A percentile compares a stretch with the other conserved stretches of the same genome.
Conservation (phyloP, 2,888 invertebrate genomes). For the Aphidoletes aphidimyza region DNA sequence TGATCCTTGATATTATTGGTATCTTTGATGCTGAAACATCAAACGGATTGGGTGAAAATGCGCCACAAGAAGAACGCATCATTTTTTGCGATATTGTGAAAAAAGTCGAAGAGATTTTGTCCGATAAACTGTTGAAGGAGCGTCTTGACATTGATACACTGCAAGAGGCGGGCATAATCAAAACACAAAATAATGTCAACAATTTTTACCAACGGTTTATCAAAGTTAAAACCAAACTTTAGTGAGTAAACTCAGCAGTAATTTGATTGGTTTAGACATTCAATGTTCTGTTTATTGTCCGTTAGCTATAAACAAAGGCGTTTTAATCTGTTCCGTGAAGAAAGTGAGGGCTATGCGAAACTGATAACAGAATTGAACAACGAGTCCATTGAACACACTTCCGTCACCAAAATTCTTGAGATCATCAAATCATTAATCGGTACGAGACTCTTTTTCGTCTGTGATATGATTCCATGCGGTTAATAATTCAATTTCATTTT, state of each 20-base stretch:
- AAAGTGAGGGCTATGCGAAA: constrained; percentile 99
- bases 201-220: constrained; percentile 95
- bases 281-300: constrained; percentile 5
- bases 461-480: too few species aligned
- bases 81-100: constrained; percentile 82
- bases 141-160: constrained; percentile 92
- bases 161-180: constrained; percentile 89
- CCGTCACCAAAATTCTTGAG: constrained; percentile 79
- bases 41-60: constrained; percentile 56
- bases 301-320: constrained; percentile 97
- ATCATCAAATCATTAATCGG: constrained; percentile 94
- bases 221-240: constrained; percentile 96
- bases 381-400: constrained; percentile 74
- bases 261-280: background rate
- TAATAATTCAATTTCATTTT: constrained; percentile 58
- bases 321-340: constrained; percentile 97
- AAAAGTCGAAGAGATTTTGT: constrained; percentile 83
- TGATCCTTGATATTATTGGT: constrained; percentile 85
- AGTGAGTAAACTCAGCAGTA: constrained; percentile 75
- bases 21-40: constrained; percentile 86
- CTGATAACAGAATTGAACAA: constrained; percentile 93
- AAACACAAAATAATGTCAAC: constrained; percentile 71
- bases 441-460: constrained; percentile 65
- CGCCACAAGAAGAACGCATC: constrained; percentile 75
- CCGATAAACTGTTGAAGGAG: constrained; percentile 90